Evolutionary conservation across 2,888 invertebrate genomes (phyloP).

Genomic region (Latheticus oryzae): DNA sequence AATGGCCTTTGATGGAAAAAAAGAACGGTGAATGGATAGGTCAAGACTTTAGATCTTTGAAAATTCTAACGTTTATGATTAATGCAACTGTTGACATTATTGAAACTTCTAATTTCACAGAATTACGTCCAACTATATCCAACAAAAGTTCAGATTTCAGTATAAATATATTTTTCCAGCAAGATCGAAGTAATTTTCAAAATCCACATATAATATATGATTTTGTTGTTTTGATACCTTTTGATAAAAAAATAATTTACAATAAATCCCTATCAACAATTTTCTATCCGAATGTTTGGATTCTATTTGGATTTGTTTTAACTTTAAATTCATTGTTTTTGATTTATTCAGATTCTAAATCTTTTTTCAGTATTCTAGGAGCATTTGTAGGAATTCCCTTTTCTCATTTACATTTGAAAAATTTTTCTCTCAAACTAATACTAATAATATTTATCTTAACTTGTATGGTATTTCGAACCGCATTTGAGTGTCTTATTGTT

Average conservation of each 20-base stretch:
- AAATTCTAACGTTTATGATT: slow-evolving; percentile 23
- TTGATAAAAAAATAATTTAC: too few species aligned
- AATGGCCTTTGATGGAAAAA: slow-evolving; percentile 2
- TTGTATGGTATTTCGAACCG: slow-evolving; percentile 12
- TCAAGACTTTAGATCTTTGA: slow-evolving; percentile 20
- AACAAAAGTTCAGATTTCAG: slow-evolving; percentile 21
- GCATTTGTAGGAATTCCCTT: slow-evolving; percentile 10
- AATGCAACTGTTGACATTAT: slow-evolving; percentile 34
- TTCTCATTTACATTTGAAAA: too few species aligned
- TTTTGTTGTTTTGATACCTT: slow-evolving; percentile 22
- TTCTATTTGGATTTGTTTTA: too few species aligned
- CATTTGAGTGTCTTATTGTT: slow-evolving; percentile 21
- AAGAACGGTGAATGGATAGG: slow-evolving; percentile 21
- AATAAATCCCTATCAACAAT: too few species aligned
- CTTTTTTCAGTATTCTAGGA: slow-evolving; percentile 8
- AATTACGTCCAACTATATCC: slow-evolving; percentile 1
- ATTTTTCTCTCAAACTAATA: too few species aligned
- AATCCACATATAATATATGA: slow-evolving; percentile 15
- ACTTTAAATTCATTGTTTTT: too few species aligned
- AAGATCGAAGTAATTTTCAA: slow-evolving; percentile 4
- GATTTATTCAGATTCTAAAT: not conserved
- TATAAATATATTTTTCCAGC: slow-evolving; percentile 26
- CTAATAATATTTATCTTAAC: slow-evolving; percentile 11
- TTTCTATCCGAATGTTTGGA: too few species aligned
- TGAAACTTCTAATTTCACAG: not conserved